phyloP scores from a whole-genome alignment of 1,140 invertebrate genomes.

The Proales similis region DNA sequence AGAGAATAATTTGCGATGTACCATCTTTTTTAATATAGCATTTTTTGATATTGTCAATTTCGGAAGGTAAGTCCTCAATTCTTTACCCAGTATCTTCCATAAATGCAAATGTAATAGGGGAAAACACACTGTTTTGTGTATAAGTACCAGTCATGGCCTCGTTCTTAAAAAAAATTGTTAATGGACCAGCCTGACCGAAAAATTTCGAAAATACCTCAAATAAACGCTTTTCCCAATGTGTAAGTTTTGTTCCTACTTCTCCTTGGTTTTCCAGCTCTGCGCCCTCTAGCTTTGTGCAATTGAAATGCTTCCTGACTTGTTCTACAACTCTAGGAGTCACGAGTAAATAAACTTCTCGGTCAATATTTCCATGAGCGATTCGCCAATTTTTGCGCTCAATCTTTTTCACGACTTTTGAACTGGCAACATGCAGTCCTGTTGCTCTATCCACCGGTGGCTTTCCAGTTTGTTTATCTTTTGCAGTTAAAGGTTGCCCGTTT shows the following conservation, averaged over 20 bases:
- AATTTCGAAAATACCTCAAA: conserved; percentile 37
- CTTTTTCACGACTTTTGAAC: conserved; percentile 73
- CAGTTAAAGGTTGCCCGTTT: conserved; percentile 73
- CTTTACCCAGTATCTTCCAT: conserved; percentile 88
- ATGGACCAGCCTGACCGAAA: neutral
- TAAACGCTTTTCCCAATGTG: conserved; percentile 75
- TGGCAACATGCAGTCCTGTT: conserved; percentile 69
- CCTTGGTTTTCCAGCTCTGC: conserved; percentile 97
- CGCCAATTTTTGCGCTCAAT: conserved; percentile 73
- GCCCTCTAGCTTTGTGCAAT: conserved; percentile 79
- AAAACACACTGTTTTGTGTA: conserved; percentile 95
- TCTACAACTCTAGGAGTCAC: conserved; percentile 79
- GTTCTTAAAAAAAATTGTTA: conserved; percentile 63
- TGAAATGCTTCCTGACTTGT: conserved; percentile 74
- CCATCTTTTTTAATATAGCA: conserved; percentile 45
- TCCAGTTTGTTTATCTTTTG: conserved; percentile 62
- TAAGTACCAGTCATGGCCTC: conserved; percentile 99
- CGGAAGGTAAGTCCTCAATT: conserved; percentile 12
- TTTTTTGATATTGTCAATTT: neutral
- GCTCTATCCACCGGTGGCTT: conserved; percentile 76
- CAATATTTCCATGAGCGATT: conserved; percentile 67
- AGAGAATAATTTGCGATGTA: conserved; percentile 68
- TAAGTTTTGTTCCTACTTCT: conserved; percentile 86
- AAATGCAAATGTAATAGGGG: conserved; percentile 83
- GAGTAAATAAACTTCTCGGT: conserved; percentile 73